A percentile compares a stretch with the other conserved stretches of the same genome.
Conservation (phyloP, 2,888 invertebrate genomes). For the Melikaiella ostensackeni region DNA sequence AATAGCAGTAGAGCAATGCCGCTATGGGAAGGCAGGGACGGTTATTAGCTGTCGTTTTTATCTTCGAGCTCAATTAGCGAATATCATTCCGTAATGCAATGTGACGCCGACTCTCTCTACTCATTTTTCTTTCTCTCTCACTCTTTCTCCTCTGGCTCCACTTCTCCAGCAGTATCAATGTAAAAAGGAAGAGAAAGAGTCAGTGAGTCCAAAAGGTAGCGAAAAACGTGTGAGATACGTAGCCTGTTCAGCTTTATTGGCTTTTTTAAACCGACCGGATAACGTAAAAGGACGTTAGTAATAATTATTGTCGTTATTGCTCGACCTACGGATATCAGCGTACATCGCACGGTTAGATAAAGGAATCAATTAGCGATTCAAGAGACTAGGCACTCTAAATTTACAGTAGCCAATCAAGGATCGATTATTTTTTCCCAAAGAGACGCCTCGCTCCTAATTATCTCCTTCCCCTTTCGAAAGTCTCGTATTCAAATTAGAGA, state of each 20-base stretch:
- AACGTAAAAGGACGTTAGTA: constrained; percentile 69
- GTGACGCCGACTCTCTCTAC: constrained; percentile 67
- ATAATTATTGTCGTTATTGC: constrained; percentile 68
- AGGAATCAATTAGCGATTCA: constrained; percentile 53
- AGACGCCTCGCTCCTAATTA: constrained; percentile 12
- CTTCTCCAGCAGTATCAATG: constrained; percentile 45
- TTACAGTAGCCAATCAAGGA: constrained; percentile 36
- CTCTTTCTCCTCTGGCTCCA: constrained; percentile 44
- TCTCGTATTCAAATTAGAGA: constrained; percentile 31
- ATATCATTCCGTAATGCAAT: constrained; percentile 76
- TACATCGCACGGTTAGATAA: constrained; percentile 46
- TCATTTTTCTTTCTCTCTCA: constrained; percentile 41
- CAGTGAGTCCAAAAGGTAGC: constrained; percentile 36
- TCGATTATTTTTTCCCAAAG: constrained; percentile 23
- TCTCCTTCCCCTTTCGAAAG: constrained; percentile 25
- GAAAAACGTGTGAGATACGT: constrained; percentile 46
- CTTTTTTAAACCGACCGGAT: constrained; percentile 65
- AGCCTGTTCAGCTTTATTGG: constrained; percentile 61
- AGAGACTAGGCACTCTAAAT: constrained; percentile 33
- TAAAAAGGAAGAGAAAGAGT: constrained; percentile 44
- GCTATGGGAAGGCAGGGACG: constrained; percentile 58
- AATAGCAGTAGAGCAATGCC: constrained; percentile 14
- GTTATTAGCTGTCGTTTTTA: constrained; percentile 75
- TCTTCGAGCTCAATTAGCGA: constrained; percentile 77
- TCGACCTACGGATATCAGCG: constrained; percentile 54